Evolutionary conservation across 1,140 invertebrate species (phyloP).

Genomic region (Scaptomyza montana): DNA sequence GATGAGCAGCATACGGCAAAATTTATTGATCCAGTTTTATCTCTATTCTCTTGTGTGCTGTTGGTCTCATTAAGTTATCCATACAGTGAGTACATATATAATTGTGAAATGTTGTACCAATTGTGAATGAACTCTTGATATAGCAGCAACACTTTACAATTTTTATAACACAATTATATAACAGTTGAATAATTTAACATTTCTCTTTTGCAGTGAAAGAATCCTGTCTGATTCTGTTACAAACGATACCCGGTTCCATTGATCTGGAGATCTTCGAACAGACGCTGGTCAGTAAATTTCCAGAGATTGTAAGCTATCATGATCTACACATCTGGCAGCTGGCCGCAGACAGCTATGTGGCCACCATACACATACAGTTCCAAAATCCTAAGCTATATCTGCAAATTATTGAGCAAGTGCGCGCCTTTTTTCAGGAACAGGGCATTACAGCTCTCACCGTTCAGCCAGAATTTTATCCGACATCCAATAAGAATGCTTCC

Average conservation of each 20-base stretch:
- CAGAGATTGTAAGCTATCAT: constrained; percentile 91
- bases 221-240: constrained; percentile 90
- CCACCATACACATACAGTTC: constrained; percentile 90
- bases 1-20: constrained; percentile 86
- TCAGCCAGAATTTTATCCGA: constrained; percentile 89
- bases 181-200: neutral
- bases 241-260: constrained; percentile 92
- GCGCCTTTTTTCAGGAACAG: constrained; percentile 88
- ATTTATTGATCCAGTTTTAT: constrained; percentile 89
- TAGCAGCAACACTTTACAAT: constrained; percentile 3
- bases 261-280: constrained; percentile 88
- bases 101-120: neutral
- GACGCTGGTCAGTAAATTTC: constrained; percentile 88
- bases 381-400: constrained; percentile 85
- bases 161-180: neutral
- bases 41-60: constrained; percentile 87
- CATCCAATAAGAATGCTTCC: constrained; percentile 61
- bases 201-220: constrained; percentile 87
- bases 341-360: constrained; percentile 88
- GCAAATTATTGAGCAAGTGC: constrained; percentile 87
- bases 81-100: constrained; percentile 87
- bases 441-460: constrained; percentile 91
- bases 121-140: constrained; percentile 67
- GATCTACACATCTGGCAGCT: constrained; percentile 93
- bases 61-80: constrained; percentile 89